phyloP scores from a whole-genome alignment of 2,113 vertebrate species.

The Tragelaphus strepsiceros region DNA sequence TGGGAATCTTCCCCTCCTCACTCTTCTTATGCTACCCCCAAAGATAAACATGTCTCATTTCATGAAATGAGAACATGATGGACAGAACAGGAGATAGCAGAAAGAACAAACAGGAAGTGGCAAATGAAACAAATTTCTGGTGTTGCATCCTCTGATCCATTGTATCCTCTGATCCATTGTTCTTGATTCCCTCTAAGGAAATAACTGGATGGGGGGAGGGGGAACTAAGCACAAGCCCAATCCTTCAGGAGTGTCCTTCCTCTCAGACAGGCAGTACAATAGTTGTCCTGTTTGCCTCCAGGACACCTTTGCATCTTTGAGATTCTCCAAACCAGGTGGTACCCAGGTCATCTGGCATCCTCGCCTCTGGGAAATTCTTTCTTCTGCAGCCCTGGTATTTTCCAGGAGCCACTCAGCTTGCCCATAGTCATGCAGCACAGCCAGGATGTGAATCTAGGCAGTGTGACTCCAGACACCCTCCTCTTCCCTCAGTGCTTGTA shows the following conservation, averaged over 20 bases:
- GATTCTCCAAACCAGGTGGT: not conserved
- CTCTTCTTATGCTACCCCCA: not conserved
- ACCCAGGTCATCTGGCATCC: not conserved
- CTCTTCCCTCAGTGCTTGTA: not conserved
- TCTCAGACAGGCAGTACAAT: not conserved
- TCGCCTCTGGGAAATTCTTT: not conserved
- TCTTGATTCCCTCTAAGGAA: not conserved
- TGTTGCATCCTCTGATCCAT: not conserved
- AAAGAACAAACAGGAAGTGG: not conserved
- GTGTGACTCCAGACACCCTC: not conserved
- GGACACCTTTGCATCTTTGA: not conserved
- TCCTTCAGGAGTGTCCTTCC: not conserved
- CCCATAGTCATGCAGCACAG: not conserved
- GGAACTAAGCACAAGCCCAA: not conserved
- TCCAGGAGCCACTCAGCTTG: not conserved
- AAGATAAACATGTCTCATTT: not conserved
- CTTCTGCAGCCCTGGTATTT: not conserved
- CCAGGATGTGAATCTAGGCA: not conserved
- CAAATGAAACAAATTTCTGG: constrained; percentile 21
- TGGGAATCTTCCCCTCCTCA: not conserved
- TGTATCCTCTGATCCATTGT: not conserved
- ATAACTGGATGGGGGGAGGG: not conserved
- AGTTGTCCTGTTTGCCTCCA: not conserved
- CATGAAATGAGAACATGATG: not conserved
- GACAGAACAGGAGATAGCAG: constrained; percentile 1